These are phyloP conservation scores for Aleiodes alternator DNA, from an alignment of 2,888 invertebrate species.

Conservation along the genomic window DNA sequence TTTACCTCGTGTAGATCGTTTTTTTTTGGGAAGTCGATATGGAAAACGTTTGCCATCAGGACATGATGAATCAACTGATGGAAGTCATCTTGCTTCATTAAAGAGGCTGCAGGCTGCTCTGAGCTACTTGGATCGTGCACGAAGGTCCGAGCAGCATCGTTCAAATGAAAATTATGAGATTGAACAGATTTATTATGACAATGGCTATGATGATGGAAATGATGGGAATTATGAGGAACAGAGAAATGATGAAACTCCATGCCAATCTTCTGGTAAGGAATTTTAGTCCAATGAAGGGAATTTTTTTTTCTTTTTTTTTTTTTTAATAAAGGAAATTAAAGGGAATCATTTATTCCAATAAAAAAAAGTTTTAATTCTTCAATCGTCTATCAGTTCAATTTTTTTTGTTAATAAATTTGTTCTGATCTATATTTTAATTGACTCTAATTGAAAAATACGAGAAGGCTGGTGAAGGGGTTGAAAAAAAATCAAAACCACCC, in stretches of 20 bases:
- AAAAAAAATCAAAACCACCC: no score
- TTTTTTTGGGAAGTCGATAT: constrained; percentile 71
- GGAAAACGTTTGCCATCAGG: constrained; percentile 65
- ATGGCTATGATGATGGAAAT: constrained; percentile 36
- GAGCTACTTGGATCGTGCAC: constrained; percentile 58
- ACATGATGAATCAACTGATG: constrained; percentile 12
- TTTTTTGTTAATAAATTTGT: no score
- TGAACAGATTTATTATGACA: constrained; percentile 39
- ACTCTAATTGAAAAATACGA: no score
- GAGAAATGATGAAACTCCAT: not conserved
- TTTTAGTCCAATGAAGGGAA: no score
- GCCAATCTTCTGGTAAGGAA: constrained; percentile 5
- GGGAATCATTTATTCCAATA: no score
- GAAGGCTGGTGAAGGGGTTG: no score
- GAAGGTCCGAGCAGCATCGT: constrained; percentile 37
- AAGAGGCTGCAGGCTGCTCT: constrained; percentile 57
- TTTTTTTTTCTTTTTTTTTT: no score
- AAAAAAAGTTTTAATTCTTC: no score
- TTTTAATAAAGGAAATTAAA: no score
- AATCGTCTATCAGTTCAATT: no score
- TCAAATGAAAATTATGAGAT: constrained; percentile 42
- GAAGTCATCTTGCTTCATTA: constrained; percentile 35
- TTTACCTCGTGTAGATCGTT: constrained; percentile 67
- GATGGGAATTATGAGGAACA: not conserved
- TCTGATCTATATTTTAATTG: no score